A percentile compares a stretch with the other conserved stretches of the same genome.
These are phyloP conservation scores for Crenichthys baileyi DNA, from an alignment of 2,797 vertebrate species.

Conservation along the genomic window DNA sequence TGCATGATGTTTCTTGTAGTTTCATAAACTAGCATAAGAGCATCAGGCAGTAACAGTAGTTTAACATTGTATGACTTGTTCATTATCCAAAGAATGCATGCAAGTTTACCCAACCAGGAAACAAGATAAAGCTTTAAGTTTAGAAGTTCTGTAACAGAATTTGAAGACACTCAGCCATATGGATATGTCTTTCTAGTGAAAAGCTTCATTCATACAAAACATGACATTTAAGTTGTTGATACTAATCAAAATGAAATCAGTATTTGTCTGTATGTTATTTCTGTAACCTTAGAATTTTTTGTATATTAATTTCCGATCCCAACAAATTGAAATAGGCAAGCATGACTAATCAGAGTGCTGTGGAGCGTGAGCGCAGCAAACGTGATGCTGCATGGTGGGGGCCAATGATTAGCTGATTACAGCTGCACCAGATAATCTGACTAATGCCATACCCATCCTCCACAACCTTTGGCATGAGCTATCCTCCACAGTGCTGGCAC, in stretches of 20 bases:
- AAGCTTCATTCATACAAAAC: not conserved
- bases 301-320: not conserved
- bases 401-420: conserved; percentile 61
- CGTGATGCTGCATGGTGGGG: conserved; percentile 33
- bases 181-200: too few species aligned
- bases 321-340: not conserved
- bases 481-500: conserved; percentile 57
- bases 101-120: too few species aligned
- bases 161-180: too few species aligned
- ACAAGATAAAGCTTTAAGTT: too few species aligned
- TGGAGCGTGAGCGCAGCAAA: conserved; percentile 12
- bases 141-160: too few species aligned
- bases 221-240: not conserved
- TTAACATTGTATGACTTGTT: too few species aligned
- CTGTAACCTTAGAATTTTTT: not conserved
- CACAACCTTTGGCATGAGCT: conserved; percentile 52
- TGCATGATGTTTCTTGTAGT: too few species aligned
- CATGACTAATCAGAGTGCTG: conserved; percentile 1
- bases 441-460: conserved; percentile 55
- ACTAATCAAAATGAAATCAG: not conserved
- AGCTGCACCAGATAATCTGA: conserved; percentile 60
- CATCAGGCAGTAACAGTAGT: too few species aligned
- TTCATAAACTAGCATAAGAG: too few species aligned
- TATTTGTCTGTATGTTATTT: not conserved
- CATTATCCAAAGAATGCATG: too few species aligned